A percentile compares a stretch with the other conserved stretches of the same genome.
Evolutionary conservation across 2,888 invertebrate species (phyloP).

Genomic region (Heliconius ismenius): DNA sequence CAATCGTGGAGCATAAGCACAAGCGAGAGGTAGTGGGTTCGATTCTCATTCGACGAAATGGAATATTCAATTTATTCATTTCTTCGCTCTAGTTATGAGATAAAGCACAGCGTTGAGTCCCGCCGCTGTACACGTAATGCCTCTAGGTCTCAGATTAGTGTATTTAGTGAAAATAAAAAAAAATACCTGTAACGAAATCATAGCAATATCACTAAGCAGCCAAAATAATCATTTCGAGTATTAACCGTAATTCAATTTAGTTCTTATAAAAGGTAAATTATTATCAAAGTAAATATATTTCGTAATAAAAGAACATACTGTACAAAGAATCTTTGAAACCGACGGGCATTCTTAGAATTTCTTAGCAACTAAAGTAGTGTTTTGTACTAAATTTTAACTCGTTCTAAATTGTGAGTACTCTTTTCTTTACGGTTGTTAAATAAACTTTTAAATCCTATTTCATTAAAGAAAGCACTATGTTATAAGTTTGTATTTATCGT

Average conservation of each 20-base stretch:
- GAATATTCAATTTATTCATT: no score
- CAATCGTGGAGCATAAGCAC: no score
- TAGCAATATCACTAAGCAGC: no score
- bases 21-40: no score
- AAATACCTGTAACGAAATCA: no score
- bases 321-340: not conserved
- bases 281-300: constrained; percentile 2
- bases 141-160: no score
- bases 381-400: constrained; percentile 2
- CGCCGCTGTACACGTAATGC: no score
- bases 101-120: no score
- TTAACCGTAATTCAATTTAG: not conserved
- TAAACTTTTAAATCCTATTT: constrained; percentile 9
- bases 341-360: not conserved
- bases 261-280: not conserved
- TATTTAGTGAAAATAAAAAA: no score
- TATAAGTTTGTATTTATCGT: not conserved
- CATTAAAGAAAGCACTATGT: constrained; percentile 2
- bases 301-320: constrained; percentile 1
- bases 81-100: no score
- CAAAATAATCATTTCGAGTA: not conserved
- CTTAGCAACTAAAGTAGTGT: not conserved
- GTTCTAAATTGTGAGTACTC: not conserved
- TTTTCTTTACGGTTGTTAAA: not conserved
- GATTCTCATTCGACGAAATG: no score